Percentiles rank a stretch among this genome's conserved stretches.
Evolutionary conservation across 2,888 invertebrate species (phyloP).

Genomic region (Scaptomyza cyrtandrae): DNA sequence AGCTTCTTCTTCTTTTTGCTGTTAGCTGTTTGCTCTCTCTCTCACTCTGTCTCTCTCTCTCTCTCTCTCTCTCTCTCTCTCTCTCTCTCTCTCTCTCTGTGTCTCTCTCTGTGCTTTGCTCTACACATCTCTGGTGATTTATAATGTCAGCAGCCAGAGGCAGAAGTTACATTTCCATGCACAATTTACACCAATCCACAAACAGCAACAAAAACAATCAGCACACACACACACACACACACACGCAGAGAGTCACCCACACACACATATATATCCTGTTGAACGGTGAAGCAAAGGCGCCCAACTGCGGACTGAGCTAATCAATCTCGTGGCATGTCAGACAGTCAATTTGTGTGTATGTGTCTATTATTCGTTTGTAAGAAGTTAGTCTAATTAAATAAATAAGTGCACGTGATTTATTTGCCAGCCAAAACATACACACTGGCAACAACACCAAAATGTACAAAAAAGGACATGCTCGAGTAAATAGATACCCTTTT

Average conservation of each 20-base stretch:
- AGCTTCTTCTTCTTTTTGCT: conserved; percentile 3
- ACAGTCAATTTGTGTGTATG: conserved; percentile 77
- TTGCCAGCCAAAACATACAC: conserved; percentile 61
- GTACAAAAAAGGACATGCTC: not conserved
- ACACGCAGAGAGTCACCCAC: not conserved
- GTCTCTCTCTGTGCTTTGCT: conserved; percentile 7
- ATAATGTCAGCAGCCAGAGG: conserved; percentile 79
- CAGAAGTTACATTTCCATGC: conserved; percentile 81
- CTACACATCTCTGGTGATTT: conserved; percentile 65
- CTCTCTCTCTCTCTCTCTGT: not conserved
- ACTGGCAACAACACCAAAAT: conserved; percentile 1
- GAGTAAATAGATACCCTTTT: conserved; percentile 6
- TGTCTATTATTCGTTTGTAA: conserved; percentile 78
- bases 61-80: conserved; percentile 6
- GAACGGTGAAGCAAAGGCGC: conserved; percentile 55
- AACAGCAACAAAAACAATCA: conserved; percentile 51
- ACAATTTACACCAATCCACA: conserved; percentile 77
- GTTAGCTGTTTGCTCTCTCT: conserved; percentile 9
- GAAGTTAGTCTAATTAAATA: conserved; percentile 80
- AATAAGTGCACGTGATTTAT: conserved; percentile 80
- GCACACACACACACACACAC: conserved; percentile 42
- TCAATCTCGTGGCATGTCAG: conserved; percentile 79
- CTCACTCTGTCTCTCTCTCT: not conserved
- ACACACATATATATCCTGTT: conserved; percentile 11
- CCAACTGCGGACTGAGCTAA: conserved; percentile 68